Conservation (phyloP, 1,140 invertebrate species). For the Manduca sexta region DNA sequence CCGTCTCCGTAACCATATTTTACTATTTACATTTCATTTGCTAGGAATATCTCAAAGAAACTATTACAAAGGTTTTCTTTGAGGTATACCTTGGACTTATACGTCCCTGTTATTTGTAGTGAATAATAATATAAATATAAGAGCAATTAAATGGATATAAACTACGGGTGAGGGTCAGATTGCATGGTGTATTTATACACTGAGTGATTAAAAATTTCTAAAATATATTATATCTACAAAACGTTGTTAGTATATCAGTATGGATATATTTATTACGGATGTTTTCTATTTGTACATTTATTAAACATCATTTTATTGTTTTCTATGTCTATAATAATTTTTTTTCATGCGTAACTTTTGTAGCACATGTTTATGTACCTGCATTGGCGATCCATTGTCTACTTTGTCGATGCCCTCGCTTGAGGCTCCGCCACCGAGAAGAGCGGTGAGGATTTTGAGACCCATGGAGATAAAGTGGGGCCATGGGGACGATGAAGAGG, state of each 20-base stretch:
- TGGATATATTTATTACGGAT: slow-evolving; percentile 23
- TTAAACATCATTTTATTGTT: slow-evolving; percentile 17
- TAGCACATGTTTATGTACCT: slow-evolving; percentile 73
- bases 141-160: slow-evolving; percentile 37
- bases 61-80: slow-evolving; percentile 20
- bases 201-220: slow-evolving; percentile 32
- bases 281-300: slow-evolving; percentile 35
- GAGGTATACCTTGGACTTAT: slow-evolving; percentile 42
- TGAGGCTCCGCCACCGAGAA: slow-evolving; percentile 82
- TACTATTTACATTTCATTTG: slow-evolving; percentile 62
- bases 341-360: slow-evolving; percentile 7
- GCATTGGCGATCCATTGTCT: slow-evolving; percentile 89
- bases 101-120: slow-evolving; percentile 47
- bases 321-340: slow-evolving; percentile 17
- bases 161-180: slow-evolving; percentile 51
- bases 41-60: slow-evolving; percentile 48
- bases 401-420: slow-evolving; percentile 91
- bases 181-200: slow-evolving; percentile 53
- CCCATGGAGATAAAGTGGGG: slow-evolving; percentile 86
- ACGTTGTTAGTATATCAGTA: slow-evolving; percentile 62
- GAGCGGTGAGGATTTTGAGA: slow-evolving; percentile 86
- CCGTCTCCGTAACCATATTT: slow-evolving; percentile 67
- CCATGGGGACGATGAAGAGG: slow-evolving; percentile 84
- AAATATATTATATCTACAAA: slow-evolving; percentile 49
- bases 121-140: slow-evolving; percentile 32